Conservation (phyloP, 2,113 vertebrate genomes). For the Indicator indicator region DNA sequence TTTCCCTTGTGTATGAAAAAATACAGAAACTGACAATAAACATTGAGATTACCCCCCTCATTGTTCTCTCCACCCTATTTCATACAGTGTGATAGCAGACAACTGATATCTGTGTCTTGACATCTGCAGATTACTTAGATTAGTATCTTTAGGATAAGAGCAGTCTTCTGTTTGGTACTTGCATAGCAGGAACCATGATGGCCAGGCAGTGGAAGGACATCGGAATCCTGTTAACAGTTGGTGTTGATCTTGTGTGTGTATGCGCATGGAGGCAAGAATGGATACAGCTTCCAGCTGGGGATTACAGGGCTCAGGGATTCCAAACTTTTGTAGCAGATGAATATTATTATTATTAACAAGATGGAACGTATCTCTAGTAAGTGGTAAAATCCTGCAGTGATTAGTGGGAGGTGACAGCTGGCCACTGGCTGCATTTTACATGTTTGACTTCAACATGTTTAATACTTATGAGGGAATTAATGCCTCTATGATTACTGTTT, state of each 20-base stretch:
- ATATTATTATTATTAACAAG: background rate
- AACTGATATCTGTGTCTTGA: background rate
- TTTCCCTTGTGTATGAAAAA: background rate
- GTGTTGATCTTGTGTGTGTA: background rate
- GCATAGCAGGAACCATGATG: fast-evolving
- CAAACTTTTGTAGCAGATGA: background rate
- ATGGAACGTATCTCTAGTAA: background rate
- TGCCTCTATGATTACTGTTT: background rate
- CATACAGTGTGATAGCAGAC: background rate
- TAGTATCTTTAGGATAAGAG: background rate
- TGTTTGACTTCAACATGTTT: background rate
- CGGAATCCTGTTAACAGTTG: background rate
- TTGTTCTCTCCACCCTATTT: background rate
- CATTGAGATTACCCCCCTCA: background rate
- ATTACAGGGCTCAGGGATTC: background rate
- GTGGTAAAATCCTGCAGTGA: background rate
- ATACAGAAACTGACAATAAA: background rate
- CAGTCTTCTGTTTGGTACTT: background rate
- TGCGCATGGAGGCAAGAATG: background rate
- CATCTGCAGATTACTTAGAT: background rate
- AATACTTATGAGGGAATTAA: background rate
- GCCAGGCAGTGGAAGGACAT: background rate
- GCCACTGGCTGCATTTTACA: background rate
- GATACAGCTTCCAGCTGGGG: background rate
- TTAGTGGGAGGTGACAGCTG: background rate